A percentile compares a stretch with the other conserved stretches of the same genome.
Conservation (phyloP, 2,113 vertebrate species). For the Heliornis fulica region DNA sequence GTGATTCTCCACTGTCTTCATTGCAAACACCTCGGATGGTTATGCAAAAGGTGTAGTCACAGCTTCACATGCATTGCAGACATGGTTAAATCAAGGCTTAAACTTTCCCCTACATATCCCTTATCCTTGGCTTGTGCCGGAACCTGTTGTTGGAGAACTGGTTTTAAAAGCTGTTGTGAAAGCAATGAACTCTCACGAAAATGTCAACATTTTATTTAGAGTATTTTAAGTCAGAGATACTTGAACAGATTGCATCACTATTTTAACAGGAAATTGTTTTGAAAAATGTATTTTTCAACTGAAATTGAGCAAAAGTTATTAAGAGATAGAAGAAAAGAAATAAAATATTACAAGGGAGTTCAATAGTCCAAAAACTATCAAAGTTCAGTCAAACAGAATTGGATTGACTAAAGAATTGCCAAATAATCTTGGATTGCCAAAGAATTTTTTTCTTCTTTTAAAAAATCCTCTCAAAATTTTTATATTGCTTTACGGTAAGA, state of each 20-base stretch:
- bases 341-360: not conserved
- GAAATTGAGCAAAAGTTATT: not conserved
- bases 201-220: not conserved
- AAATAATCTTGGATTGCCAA: not conserved
- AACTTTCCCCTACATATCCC: not conserved
- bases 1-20: not conserved
- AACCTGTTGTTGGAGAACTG: not conserved
- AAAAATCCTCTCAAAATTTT: not conserved
- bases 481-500: not conserved
- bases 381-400: not conserved
- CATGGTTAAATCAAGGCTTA: not conserved
- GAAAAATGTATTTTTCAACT: not conserved
- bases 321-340: not conserved
- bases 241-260: not conserved
- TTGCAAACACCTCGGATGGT: not conserved
- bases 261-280: not conserved
- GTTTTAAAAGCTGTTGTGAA: not conserved
- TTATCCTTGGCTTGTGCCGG: not conserved
- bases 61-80: not conserved
- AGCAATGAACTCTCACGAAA: not conserved
- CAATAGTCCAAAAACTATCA: not conserved
- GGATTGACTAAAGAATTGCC: too few species aligned
- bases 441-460: not conserved
- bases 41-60: not conserved
- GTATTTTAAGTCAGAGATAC: not conserved